Evolutionary conservation across 2,113 vertebrate species (phyloP).

Genomic region (Pelmatolapia mariae): DNA sequence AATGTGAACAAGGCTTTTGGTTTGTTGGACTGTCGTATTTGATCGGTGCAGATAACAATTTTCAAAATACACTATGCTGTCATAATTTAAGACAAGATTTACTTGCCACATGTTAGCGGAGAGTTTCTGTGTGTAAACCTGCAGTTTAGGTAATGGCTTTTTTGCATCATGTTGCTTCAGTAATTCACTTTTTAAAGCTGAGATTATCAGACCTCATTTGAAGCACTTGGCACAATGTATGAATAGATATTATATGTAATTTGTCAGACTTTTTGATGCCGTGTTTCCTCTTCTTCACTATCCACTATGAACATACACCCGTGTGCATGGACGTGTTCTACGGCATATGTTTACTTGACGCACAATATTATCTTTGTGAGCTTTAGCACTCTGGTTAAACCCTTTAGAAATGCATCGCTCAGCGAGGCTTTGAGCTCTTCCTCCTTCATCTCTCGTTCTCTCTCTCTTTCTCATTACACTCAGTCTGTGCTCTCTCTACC

Average conservation of each 20-base stretch:
- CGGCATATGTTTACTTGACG: not conserved
- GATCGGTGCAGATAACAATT: not conserved
- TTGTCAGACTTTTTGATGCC: not conserved
- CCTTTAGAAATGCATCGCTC: slow-evolving; percentile 13
- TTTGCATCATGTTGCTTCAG: not conserved
- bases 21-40: not conserved
- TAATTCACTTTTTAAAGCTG: not conserved
- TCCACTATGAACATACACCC: not conserved
- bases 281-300: not conserved
- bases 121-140: not conserved
- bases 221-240: not conserved
- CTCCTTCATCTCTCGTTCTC: not conserved
- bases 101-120: not conserved
- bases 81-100: not conserved
- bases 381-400: slow-evolving; percentile 17
- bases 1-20: not conserved
- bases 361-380: slow-evolving; percentile 19
- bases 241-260: not conserved
- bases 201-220: not conserved
- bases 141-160: not conserved
- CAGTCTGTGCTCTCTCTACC: not conserved
- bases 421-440: not conserved
- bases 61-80: not conserved
- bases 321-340: not conserved
- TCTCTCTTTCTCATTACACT: not conserved